phyloP scores from a whole-genome alignment of 2,797 vertebrate genomes.

The Pipistrellus pygmaeus region DNA sequence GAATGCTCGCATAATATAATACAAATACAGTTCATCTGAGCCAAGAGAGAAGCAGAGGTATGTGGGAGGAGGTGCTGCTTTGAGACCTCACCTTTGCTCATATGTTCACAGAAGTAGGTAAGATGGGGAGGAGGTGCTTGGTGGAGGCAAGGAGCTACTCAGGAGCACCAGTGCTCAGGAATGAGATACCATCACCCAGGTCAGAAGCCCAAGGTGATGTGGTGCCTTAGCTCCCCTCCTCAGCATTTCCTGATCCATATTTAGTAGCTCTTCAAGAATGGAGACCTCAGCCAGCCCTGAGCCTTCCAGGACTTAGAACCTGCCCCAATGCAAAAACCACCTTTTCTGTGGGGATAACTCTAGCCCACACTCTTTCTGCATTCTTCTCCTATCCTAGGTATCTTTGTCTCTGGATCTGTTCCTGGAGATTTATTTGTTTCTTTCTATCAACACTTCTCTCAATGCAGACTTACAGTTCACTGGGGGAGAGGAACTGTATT shows the following conservation, averaged over 20 bases:
- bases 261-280: slow-evolving; percentile 92
- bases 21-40: slow-evolving; percentile 91
- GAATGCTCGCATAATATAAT: slow-evolving; percentile 95
- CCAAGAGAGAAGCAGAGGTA: slow-evolving; percentile 89
- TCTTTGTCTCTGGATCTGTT: no score
- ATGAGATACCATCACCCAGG: not conserved
- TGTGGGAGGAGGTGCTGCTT: slow-evolving; percentile 88
- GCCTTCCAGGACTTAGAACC: slow-evolving; percentile 91
- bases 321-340: slow-evolving; percentile 90
- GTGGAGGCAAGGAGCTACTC: not conserved
- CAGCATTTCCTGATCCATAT: slow-evolving; percentile 24
- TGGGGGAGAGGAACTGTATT: no score
- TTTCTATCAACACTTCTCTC: no score
- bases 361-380: not conserved
- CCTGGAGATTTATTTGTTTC: no score
- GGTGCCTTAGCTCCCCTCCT: not conserved
- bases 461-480: no score
- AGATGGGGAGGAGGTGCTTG: not conserved
- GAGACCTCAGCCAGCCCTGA: slow-evolving; percentile 89
- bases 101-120: slow-evolving; percentile 92
- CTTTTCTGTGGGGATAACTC: not conserved
- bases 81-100: slow-evolving; percentile 91
- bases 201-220: not conserved
- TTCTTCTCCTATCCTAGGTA: not conserved
- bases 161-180: not conserved